Evolutionary conservation across 2,797 vertebrate genomes (phyloP).

Genomic region (Mareca strepera): DNA sequence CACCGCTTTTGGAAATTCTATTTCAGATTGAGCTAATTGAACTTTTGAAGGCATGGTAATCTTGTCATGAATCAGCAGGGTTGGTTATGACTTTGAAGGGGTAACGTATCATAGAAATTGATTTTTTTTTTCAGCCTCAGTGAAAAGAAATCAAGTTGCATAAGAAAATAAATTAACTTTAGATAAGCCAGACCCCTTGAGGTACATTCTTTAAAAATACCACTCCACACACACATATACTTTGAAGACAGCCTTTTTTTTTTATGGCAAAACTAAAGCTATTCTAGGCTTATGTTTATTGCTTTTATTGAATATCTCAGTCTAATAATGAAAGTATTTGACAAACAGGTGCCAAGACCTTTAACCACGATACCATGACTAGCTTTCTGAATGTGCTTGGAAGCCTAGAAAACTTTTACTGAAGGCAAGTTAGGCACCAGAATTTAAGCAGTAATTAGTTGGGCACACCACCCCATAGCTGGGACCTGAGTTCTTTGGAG

Average conservation of each 20-base stretch:
- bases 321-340: background rate
- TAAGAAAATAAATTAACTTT: slow-evolving; percentile 31
- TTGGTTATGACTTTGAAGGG: slow-evolving; percentile 19
- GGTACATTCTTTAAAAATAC: background rate
- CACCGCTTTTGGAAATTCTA: slow-evolving; percentile 24
- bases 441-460: background rate
- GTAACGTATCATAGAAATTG: background rate
- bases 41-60: slow-evolving; percentile 37
- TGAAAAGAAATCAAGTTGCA: slow-evolving; percentile 13
- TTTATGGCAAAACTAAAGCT: background rate
- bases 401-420: background rate
- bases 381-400: accelerated
- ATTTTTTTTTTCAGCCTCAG: background rate
- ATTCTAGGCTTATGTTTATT: background rate
- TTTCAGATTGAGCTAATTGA: slow-evolving; percentile 45
- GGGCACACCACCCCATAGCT: background rate
- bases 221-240: background rate
- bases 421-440: background rate
- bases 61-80: slow-evolving; percentile 22
- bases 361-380: background rate
- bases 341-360: accelerated
- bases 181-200: background rate
- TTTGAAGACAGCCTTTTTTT: background rate
- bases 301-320: background rate
- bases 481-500: background rate